Base-by-base conservation (phyloP, 35 echinoderm and acorn worm genomes). In the Apostichopus californicus region DNA sequence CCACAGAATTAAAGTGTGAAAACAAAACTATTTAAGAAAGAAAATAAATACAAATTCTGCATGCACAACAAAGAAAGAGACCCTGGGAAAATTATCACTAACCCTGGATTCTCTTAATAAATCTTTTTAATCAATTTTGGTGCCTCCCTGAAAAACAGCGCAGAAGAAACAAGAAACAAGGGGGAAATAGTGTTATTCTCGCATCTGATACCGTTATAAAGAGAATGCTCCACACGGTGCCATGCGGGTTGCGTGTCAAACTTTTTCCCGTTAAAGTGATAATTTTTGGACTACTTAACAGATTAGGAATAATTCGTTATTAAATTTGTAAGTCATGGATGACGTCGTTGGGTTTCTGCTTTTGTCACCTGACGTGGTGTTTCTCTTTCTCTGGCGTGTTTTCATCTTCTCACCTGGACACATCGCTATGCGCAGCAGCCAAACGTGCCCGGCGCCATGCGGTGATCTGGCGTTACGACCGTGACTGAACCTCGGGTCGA, bases 281-380 rank as follows among this genome's bases (percentile, higher is more conserved):
- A 85, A 85, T 85, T 85, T 59, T 85, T 60, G 81, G 17, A 85
- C 81, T 85, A 85, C 81, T 85, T 85, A 85, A 25, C 81, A 85
- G 57, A 85, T 85, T 85, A 85, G 81, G n/a, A 18, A 58, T 85
- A 85, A 85, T 85, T 85, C 58, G 54, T 85, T 85, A 85, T 18
- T 52, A 85, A 85, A 85, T 60, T 85, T 59, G 23, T 75, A 25
- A 85, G 55, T 55, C n/a, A 57, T 58, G 12, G 81, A 85, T 85
- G 56, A 54, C 81, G 28, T 56, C 24, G 55, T 85, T 85, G 17
- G 57, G 24, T 85, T 56, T 59, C 81, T 85, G n/a, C 4, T 85
- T 85, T 85, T 85, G 81, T 85, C 58, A 85, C 15, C 20, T 60
- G 81, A 55, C 24, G 52, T 55, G 14, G n/a, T 17, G 11, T 68